These are phyloP conservation scores for Poeciliopsis prolifica DNA, from an alignment of 2,113 vertebrate species.

Conservation along the genomic window DNA sequence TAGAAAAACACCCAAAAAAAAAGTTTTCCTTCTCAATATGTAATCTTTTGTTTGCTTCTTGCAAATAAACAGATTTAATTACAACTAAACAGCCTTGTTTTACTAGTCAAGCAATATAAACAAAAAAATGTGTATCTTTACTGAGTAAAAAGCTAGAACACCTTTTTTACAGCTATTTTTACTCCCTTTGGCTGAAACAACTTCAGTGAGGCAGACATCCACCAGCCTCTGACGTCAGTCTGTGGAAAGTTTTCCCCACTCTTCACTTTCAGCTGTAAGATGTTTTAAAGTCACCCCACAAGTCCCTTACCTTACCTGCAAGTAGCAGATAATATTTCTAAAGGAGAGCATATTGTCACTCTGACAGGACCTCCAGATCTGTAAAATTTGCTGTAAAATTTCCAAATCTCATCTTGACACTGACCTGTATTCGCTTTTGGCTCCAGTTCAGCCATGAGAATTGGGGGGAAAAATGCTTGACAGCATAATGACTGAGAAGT, in stretches of 20 bases:
- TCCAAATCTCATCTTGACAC: neutral
- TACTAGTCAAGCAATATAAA: too few relatives aligned
- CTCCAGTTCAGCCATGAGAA: neutral
- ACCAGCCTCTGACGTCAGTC: neutral
- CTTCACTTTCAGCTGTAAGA: neutral
- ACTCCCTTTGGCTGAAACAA: too few relatives aligned
- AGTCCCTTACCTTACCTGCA: too few relatives aligned
- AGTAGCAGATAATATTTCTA: too few relatives aligned
- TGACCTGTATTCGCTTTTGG: neutral
- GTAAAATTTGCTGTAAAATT: neutral
- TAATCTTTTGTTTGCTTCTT: neutral
- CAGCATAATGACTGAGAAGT: neutral
- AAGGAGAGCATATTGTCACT: too few relatives aligned
- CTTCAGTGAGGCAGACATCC: neutral
- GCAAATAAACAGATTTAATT: neutral
- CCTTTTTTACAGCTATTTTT: too few relatives aligned
- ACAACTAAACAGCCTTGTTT: too few relatives aligned
- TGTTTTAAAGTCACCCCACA: neutral
- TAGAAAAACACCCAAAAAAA: neutral
- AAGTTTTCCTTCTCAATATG: neutral
- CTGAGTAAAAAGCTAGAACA: too few relatives aligned
- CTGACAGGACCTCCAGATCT: too few relatives aligned
- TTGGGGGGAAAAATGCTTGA: neutral
- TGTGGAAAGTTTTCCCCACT: neutral
- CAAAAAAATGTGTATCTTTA: too few relatives aligned